phyloP scores from a whole-genome alignment of 1,140 invertebrate species.

The Drosophila triauraria region DNA sequence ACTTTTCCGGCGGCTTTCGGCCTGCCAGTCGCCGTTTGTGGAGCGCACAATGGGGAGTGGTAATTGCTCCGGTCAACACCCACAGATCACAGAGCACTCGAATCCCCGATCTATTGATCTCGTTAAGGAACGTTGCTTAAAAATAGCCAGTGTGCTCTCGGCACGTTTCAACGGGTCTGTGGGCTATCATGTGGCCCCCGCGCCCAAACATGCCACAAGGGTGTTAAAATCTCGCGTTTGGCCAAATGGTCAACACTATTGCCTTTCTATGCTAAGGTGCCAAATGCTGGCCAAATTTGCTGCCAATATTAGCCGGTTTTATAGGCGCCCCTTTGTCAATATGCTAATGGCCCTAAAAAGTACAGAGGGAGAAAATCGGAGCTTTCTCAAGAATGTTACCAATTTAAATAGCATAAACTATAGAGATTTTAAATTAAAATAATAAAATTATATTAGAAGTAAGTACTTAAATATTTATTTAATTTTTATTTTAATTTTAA shows the following conservation, averaged over 20 bases:
- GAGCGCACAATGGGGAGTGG: constrained; percentile 36
- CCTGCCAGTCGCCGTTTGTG: constrained; percentile 14
- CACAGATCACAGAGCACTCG: constrained; percentile 19
- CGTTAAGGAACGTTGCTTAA: constrained; percentile 72
- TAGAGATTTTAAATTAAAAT: not conserved
- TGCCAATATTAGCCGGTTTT: constrained; percentile 52
- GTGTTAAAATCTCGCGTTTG: constrained; percentile 70
- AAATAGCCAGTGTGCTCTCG: constrained; percentile 56
- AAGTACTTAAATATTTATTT: not conserved
- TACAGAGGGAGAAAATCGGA: constrained; percentile 8
- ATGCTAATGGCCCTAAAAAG: constrained; percentile 55
- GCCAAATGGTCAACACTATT: constrained; percentile 41
- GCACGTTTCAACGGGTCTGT: constrained; percentile 20
- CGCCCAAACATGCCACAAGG: constrained; percentile 55
- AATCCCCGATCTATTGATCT: constrained; percentile 67
- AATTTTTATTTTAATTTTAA: not conserved
- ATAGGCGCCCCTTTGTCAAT: constrained; percentile 49
- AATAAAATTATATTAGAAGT: not conserved
- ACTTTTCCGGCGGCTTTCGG: constrained; percentile 17
- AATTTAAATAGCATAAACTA: rapidly evolving
- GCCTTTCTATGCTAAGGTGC: constrained; percentile 53
- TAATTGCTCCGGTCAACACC: constrained; percentile 63
- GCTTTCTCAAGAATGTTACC: no score
- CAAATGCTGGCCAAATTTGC: constrained; percentile 76
- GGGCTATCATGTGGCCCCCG: constrained; percentile 53